Base-by-base conservation (phyloP, 64 coral and sea anemone species). In the Cladopsammia gracilis region DNA sequence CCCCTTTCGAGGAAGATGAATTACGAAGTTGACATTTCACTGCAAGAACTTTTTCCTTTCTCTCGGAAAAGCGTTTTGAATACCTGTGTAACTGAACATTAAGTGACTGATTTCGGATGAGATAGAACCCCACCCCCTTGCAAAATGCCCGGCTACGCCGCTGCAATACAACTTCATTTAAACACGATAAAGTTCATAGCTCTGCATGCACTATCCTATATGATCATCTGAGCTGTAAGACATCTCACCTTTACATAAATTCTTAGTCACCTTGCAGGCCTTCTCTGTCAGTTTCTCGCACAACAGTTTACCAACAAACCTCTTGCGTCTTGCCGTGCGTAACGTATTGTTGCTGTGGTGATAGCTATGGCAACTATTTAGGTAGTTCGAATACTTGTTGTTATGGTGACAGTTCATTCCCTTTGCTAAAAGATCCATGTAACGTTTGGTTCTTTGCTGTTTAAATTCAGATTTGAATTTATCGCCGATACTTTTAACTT, bases 221-320 rank as follows among this genome's bases (percentile, higher is more conserved):
- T 34, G 34, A 34, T 0, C 34, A 54, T 54, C 52, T 0, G 52
- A 11, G 52, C 52, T 54, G 3, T 8, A 11, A 73, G 5, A 4
- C 4, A 8, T 7, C 75, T 86, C 23, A 92, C 90, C 90, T 64
- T 85, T 79, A 23, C 90, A 92, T 11, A 92, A 86, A 5, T 71
- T 45, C 45, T 83, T 72, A 3, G 89, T n/a, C n/a, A 80, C 46
- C 25, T 7, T 19, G 46, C 78, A 62, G 62, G 79, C 89, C 43
- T 73, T 83, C 5, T 57, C 79, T 71, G 79, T 24, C 5, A 91
- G 25, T 25, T 91, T 91, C 50, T 91, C 89, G 56, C 89, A 91
- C 62, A 91, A 34, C 18, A 91, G 25, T 71, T 91, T 91, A 72
- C 78, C 56, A 6, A 91, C 70, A 26, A 91, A 91, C 18, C 89